Evolutionary conservation across 1,140 invertebrate species (phyloP).

Genomic region (Sitobion miscanthi): DNA sequence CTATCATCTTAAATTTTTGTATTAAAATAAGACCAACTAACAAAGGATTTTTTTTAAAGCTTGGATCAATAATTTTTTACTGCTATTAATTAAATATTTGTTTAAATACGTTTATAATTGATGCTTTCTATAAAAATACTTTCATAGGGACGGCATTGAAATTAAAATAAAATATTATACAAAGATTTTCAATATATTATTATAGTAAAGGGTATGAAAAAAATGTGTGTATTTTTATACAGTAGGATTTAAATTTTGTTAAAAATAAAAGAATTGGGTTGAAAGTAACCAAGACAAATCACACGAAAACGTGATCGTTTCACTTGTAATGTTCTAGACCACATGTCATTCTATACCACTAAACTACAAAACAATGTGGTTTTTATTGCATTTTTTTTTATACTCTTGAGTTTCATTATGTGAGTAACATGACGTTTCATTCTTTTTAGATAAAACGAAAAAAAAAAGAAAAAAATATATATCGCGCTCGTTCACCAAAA

Average conservation of each 20-base stretch:
- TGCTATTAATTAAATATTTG: not conserved
- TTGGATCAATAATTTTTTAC: not conserved
- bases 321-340: conserved; percentile 26
- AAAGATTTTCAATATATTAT: not conserved
- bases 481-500: conserved; percentile 31
- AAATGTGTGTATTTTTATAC: not conserved
- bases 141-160: not conserved
- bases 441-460: conserved; percentile 36
- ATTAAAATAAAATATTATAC: not conserved
- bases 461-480: conserved; percentile 39
- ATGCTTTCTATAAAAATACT: not conserved
- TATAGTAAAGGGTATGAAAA: not conserved
- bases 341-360: conserved; percentile 40
- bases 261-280: not conserved
- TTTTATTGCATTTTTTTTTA: conserved; percentile 44
- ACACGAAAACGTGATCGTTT: conserved; percentile 30
- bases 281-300: conserved; percentile 23
- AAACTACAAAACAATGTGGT: conserved; percentile 39
- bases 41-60: not conserved
- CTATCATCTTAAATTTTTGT: not conserved
- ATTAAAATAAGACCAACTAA: not conserved
- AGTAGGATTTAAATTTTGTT: not conserved
- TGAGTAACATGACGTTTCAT: conserved; percentile 50
- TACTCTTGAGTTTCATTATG: conserved; percentile 49
- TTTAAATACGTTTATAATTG: not conserved